These are phyloP conservation scores for Chloroceryle aenea DNA, from an alignment of 2,113 vertebrate species.

Conservation along the genomic window DNA sequence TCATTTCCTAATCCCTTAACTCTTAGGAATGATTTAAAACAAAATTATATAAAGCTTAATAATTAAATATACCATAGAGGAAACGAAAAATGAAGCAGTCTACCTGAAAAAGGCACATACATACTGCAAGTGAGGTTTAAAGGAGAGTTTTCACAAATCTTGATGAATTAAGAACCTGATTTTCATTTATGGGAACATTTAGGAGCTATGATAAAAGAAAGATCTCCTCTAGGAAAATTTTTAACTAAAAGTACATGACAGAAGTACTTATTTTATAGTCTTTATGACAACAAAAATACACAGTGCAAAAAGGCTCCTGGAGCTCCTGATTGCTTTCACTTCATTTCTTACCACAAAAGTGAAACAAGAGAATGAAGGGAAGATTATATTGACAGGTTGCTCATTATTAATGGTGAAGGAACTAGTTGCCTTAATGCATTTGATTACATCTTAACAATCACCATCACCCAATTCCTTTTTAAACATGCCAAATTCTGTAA, in stretches of 20 bases:
- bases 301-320: background rate
- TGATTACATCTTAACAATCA: constrained; percentile 34
- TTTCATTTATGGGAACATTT: background rate
- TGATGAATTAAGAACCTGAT: background rate
- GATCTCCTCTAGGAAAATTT: background rate
- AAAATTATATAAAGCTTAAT: background rate
- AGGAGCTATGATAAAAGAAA: background rate
- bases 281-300: constrained; percentile 22
- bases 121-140: background rate
- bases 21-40: background rate
- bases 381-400: background rate
- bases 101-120: background rate
- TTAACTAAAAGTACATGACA: background rate
- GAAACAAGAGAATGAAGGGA: background rate
- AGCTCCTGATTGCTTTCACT: constrained; percentile 8
- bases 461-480: background rate
- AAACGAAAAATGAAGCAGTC: background rate
- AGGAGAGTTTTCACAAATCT: background rate
- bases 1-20: background rate
- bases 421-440: constrained; percentile 36
- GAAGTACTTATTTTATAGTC: background rate
- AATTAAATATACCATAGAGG: background rate
- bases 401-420: background rate
- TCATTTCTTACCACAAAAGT: background rate
- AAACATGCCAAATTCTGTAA: background rate